Percentiles rank a stretch among this genome's conserved stretches.
phyloP scores from a whole-genome alignment of 2,888 invertebrate genomes.

The Thymelicus acteon region DNA sequence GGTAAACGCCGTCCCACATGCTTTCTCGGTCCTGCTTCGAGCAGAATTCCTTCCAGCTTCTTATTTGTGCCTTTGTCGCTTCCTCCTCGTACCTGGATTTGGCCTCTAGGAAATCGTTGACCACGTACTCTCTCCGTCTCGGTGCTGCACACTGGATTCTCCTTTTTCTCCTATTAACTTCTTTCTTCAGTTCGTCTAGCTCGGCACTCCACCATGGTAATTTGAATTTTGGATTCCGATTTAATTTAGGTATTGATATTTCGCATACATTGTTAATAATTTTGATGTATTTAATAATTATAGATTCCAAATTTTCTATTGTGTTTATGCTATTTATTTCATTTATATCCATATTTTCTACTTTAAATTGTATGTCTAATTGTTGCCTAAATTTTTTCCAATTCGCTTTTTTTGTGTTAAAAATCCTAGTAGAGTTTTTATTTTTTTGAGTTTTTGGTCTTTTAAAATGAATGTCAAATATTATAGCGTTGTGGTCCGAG shows the following conservation, averaged over 20 bases:
- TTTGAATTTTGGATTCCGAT: background rate
- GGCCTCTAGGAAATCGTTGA: slow-evolving; percentile 8
- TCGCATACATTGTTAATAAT: background rate
- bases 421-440: background rate
- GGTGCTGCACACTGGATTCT: slow-evolving; percentile 21
- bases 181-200: slow-evolving; percentile 3
- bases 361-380: too few species aligned
- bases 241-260: slow-evolving; percentile 8
- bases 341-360: background rate
- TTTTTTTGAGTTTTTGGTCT: background rate
- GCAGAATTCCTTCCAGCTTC: slow-evolving; percentile 39
- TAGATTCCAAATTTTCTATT: background rate
- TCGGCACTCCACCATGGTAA: slow-evolving; percentile 15
- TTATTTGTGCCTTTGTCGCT: slow-evolving; percentile 23
- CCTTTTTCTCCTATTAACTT: background rate
- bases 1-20: slow-evolving; percentile 39
- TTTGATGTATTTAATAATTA: background rate
- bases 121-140: slow-evolving; percentile 2
- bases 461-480: background rate
- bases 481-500: slow-evolving; percentile 30
- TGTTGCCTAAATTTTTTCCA: background rate
- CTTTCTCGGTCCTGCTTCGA: slow-evolving; percentile 32
- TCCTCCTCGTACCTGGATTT: slow-evolving; percentile 18
- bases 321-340: too few species aligned
- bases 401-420: slow-evolving; percentile 2